Conservation (phyloP, 2,888 invertebrate genomes). For the Geotrupes spiniger region DNA sequence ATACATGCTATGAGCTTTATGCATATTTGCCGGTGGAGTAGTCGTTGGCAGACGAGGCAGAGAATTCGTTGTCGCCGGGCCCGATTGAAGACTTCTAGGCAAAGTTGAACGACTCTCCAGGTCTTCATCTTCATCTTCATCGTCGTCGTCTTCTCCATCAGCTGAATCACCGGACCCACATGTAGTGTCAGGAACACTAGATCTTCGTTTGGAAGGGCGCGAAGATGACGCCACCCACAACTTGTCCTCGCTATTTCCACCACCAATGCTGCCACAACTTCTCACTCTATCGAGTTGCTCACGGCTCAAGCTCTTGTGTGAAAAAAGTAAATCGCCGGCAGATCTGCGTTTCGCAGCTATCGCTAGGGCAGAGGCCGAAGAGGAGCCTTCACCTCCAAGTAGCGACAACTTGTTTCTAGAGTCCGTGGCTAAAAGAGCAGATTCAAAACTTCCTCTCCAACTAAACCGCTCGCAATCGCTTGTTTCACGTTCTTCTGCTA, state of each 20-base stretch:
- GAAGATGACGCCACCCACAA: slow-evolving; percentile 45
- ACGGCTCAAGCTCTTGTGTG: slow-evolving; percentile 74
- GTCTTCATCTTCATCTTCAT: slow-evolving; percentile 47
- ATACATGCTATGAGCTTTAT: slow-evolving; percentile 63
- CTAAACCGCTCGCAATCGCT: slow-evolving; percentile 88
- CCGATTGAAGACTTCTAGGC: slow-evolving; percentile 61
- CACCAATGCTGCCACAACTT: slow-evolving; percentile 83
- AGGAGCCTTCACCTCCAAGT: slow-evolving; percentile 61
- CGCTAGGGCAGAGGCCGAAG: slow-evolving; percentile 62
- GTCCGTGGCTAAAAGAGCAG: slow-evolving; percentile 84
- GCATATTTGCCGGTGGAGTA: slow-evolving; percentile 47
- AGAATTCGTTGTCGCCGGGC: slow-evolving; percentile 68
- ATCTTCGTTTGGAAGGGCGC: slow-evolving; percentile 48
- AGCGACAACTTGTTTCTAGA: slow-evolving; percentile 73
- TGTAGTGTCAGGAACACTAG: slow-evolving; percentile 59
- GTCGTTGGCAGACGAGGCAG: slow-evolving; percentile 69
- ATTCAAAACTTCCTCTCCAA: slow-evolving; percentile 91
- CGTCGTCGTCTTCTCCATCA: slow-evolving; percentile 56
- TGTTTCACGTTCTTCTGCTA: slow-evolving; percentile 66
- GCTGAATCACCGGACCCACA: slow-evolving; percentile 53
- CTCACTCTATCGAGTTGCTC: slow-evolving; percentile 70
- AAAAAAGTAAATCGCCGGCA: slow-evolving; percentile 78
- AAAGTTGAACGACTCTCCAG: slow-evolving; percentile 57
- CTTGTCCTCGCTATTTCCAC: slow-evolving; percentile 58
- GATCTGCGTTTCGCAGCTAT: slow-evolving; percentile 76